Conservation (phyloP, 2,888 invertebrate genomes). For the Panorpa germanica region DNA sequence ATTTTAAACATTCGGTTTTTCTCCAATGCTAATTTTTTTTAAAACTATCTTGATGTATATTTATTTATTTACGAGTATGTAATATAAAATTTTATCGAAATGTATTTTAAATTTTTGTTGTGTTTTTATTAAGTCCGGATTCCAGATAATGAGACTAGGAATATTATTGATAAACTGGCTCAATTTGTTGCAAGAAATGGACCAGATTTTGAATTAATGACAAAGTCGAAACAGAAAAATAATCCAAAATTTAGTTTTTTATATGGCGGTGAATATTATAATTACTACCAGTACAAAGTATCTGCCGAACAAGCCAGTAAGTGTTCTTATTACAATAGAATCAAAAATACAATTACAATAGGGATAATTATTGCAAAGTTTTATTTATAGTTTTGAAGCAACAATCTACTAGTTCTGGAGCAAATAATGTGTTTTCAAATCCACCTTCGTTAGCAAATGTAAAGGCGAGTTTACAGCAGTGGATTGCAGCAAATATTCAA, state of each 20-base stretch:
- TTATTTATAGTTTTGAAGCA: constrained; percentile 59
- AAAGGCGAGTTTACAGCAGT: constrained; percentile 19
- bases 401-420: constrained; percentile 32
- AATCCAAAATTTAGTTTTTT: constrained; percentile 96
- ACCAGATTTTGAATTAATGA: constrained; percentile 98
- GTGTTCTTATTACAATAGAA: constrained; percentile 23
- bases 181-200: constrained; percentile 99
- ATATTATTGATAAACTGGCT: constrained; percentile 96
- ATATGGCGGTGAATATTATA: constrained; percentile 88
- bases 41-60: too few species aligned
- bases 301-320: constrained; percentile 86
- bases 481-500: constrained; percentile 27
- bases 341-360: constrained; percentile 1
- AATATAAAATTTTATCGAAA: too few species aligned
- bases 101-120: too few species aligned
- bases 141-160: constrained; percentile 81
- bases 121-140: too few species aligned
- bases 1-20: too few species aligned
- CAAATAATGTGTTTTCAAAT: constrained; percentile 9
- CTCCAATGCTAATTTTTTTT: too few species aligned
- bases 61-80: too few species aligned
- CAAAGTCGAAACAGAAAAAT: constrained; percentile 93
- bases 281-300: constrained; percentile 94
- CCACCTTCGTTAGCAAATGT: background rate
- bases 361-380: background rate